Base-by-base conservation (phyloP, 2,888 invertebrate genomes). In the Hypselothyrea guttata region DNA sequence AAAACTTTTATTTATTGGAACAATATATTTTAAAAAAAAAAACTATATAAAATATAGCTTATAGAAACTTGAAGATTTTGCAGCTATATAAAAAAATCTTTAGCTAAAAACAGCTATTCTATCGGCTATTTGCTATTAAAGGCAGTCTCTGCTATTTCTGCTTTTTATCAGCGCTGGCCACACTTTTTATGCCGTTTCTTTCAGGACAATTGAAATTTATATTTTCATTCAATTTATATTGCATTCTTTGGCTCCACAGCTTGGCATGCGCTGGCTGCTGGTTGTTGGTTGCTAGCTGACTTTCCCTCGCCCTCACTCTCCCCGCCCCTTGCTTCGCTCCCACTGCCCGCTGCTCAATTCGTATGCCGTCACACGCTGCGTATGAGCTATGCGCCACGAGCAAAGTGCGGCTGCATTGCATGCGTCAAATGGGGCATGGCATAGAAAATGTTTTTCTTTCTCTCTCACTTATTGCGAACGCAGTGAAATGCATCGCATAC, bases 391-490 rank as follows among this genome's bases (percentile, higher is more conserved):
- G 73, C 71, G 56, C 40, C 46, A 47, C 52, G 41, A 27, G 44
- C 8, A 40, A 16, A 34, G 34, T 11, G 27, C 15, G 8, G n/a
- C 11, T 31, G 64, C 73, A 77, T 79, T 71, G 60, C 71, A 44
- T 56, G 64, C 68, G 56, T 71, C 79, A 79, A 79, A 82, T 79
- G 79, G 82, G 61, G 82, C 78, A 71, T 75, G 72, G 78, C 77
- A 66, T 54, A 69, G 77, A 71, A 76, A 78, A 71, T 79, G 71
- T 63, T 71, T 62, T 47, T 47, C 9, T 42, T n/a, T 35, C 11
- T 40, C 30, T 44, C 31, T 18, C 41, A 33, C 60, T 53, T 62
- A 55, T 49, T 48, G 59, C 58, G 52, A 18, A 3, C 40, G 22
- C 18, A 40, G 18, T 52, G 51, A 62, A 65, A 64, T 42, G 59